phyloP scores from a whole-genome alignment of 2,113 vertebrate genomes.

The Cyphomyrus discorhynchus region DNA sequence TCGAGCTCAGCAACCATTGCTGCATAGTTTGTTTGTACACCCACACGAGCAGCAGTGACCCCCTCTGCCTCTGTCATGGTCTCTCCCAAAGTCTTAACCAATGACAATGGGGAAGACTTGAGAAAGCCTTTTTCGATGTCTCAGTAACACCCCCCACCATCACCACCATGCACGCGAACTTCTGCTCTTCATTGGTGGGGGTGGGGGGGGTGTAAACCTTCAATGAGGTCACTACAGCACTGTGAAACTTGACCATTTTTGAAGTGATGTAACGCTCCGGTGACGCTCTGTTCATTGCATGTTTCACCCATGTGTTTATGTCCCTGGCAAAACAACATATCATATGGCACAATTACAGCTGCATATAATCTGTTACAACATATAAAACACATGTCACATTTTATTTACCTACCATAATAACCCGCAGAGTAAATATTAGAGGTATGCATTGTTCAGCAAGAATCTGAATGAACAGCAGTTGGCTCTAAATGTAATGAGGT shows the following conservation, averaged over 20 bases:
- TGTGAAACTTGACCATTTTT: slow-evolving; percentile 49
- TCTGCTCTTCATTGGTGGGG: slow-evolving; percentile 5
- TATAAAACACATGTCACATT: background rate
- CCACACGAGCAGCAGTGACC: background rate
- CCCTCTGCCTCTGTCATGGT: background rate
- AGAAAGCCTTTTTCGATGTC: background rate
- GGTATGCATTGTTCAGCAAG: background rate
- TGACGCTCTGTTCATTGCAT: slow-evolving; percentile 38
- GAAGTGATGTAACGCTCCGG: slow-evolving; percentile 56
- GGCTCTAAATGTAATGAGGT: background rate
- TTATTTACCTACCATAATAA: background rate
- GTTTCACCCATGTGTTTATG: background rate
- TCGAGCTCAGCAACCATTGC: slow-evolving; percentile 10
- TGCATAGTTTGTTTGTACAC: slow-evolving; percentile 21
- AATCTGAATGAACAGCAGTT: background rate
- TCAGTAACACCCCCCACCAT: background rate
- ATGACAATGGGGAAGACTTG: background rate
- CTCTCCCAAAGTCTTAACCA: slow-evolving; percentile 26
- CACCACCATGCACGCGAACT: background rate
- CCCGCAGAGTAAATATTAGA: background rate
- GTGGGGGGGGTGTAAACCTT: slow-evolving; percentile 18
- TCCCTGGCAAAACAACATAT: background rate
- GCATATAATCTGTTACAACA: background rate
- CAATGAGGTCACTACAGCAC: slow-evolving; percentile 53
- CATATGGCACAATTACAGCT: background rate